These are phyloP conservation scores for Periparus ater DNA, from an alignment of 2,797 vertebrate genomes.

Conservation along the genomic window DNA sequence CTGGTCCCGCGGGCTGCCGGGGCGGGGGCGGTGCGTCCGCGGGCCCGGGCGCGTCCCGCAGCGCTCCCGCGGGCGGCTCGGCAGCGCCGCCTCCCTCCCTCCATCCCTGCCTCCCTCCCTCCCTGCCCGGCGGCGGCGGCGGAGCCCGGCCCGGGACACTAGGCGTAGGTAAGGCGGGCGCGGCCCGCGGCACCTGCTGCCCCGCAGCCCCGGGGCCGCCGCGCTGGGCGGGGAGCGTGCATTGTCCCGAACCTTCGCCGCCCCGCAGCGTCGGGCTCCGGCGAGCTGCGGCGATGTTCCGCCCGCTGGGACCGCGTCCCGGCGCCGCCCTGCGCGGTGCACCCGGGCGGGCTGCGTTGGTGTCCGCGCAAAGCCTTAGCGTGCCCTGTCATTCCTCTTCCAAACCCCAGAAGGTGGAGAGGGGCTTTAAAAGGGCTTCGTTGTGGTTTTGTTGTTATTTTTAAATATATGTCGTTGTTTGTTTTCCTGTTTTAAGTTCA, in stretches of 20 bases:
- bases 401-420: neutral
- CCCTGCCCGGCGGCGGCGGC: neutral
- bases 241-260: fast-evolving
- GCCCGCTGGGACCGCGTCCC: neutral
- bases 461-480: neutral
- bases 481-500: neutral
- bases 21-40: neutral
- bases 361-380: too few species aligned
- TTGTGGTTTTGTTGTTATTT: neutral
- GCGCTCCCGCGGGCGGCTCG: neutral
- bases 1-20: neutral
- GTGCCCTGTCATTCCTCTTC: neutral
- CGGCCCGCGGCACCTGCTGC: neutral
- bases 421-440: neutral
- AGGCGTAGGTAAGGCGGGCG: neutral
- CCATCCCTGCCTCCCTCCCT: neutral
- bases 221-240: neutral
- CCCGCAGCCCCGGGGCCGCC: too few species aligned
- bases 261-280: neutral
- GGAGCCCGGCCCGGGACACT: neutral
- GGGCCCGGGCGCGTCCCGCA: neutral
- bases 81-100: neutral
- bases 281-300: too few species aligned
- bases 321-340: too few species aligned
- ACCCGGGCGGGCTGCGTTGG: too few species aligned